Conservation (phyloP, 2,113 vertebrate genomes). For the Lates calcarifer region DNA sequence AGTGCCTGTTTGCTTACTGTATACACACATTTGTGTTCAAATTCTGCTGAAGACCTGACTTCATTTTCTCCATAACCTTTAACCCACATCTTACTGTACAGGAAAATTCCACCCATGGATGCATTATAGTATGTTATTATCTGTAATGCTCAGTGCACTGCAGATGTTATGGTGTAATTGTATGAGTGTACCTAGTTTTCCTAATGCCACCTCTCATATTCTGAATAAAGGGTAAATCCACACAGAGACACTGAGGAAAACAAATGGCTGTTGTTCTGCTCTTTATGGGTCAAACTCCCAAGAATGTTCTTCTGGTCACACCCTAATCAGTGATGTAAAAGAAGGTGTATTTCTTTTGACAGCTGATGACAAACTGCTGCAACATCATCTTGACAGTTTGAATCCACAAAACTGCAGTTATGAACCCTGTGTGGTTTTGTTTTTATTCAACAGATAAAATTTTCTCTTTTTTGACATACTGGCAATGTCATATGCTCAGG, state of each 20-base stretch:
- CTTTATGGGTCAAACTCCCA: background rate
- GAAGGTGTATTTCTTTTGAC: background rate
- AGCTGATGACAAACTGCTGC: background rate
- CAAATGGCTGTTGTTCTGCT: background rate
- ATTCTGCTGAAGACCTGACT: constrained; percentile 10
- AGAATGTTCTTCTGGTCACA: background rate
- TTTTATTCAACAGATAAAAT: background rate
- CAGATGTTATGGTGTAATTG: constrained; percentile 1
- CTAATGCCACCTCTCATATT: background rate
- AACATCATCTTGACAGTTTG: background rate
- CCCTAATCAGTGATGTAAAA: background rate
- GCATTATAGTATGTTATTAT: constrained; percentile 2
- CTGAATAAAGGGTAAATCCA: background rate
- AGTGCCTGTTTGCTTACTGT: constrained; percentile 3
- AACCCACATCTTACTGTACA: constrained; percentile 7
- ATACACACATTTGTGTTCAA: constrained; percentile 44
- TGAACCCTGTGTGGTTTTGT: background rate
- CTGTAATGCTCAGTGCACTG: background rate
- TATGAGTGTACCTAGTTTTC: background rate
- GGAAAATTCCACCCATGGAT: background rate
- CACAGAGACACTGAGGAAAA: background rate
- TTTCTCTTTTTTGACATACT: background rate
- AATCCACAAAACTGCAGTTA: background rate
- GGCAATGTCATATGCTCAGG: background rate
- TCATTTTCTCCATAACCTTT: constrained; percentile 42